phyloP scores from a whole-genome alignment of 1,140 invertebrate species.

The Eubasilissa regina region DNA sequence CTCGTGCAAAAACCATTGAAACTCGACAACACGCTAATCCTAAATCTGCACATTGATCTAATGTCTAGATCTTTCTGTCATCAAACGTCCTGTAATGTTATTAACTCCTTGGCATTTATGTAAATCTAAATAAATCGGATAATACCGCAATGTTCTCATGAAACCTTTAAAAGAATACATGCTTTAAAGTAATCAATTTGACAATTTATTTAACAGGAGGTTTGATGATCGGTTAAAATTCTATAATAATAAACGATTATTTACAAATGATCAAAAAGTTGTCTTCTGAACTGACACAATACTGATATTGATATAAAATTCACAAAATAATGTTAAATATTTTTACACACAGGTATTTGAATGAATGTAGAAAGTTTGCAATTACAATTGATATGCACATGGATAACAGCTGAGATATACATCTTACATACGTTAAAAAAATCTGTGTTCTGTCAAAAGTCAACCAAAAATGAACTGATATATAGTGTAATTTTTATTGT shows the following conservation, averaged over 20 bases:
- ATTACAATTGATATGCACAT: conserved; percentile 27
- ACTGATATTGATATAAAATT: conserved; percentile 32
- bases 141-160: too few relatives aligned
- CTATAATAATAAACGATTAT: conserved; percentile 35
- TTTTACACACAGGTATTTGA: background rate
- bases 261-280: conserved; percentile 37
- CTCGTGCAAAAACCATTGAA: conserved; percentile 34
- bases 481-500: too few relatives aligned
- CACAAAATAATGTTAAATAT: conserved; percentile 35
- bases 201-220: conserved; percentile 2
- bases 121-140: too few relatives aligned
- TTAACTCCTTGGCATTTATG: background rate
- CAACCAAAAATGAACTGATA: too few relatives aligned
- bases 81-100: conserved; percentile 28
- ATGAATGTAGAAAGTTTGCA: conserved; percentile 9
- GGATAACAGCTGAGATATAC: too few relatives aligned
- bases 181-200: too few relatives aligned
- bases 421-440: too few relatives aligned
- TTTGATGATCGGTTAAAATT: conserved; percentile 30
- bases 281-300: conserved; percentile 36
- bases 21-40: conserved; percentile 21
- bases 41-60: conserved; percentile 42
- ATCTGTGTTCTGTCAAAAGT: too few relatives aligned
- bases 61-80: conserved; percentile 13
- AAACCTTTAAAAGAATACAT: too few relatives aligned